These are phyloP conservation scores for Telmatochromis bifrenatus DNA, from an alignment of 2,113 vertebrate species.

Conservation along the genomic window DNA sequence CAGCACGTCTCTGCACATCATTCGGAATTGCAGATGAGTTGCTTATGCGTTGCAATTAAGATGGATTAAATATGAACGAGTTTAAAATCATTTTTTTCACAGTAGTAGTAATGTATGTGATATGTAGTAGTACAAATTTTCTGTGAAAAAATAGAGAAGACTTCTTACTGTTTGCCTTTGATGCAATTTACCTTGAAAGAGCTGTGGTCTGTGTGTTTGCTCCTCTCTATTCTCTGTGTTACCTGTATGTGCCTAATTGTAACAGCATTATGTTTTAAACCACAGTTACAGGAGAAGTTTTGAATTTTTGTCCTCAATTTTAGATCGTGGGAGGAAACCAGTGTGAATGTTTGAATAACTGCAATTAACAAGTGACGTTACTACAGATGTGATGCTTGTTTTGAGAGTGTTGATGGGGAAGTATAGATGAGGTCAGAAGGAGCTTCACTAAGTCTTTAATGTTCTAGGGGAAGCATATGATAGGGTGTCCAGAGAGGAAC, in stretches of 20 bases:
- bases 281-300: background rate
- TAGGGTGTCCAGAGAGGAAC: background rate
- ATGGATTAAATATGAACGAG: background rate
- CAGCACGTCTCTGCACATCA: background rate
- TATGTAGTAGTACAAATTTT: background rate
- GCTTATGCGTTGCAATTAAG: background rate
- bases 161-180: background rate
- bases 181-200: background rate
- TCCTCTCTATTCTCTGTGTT: background rate
- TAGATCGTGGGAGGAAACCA: background rate
- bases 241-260: background rate
- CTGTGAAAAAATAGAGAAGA: background rate
- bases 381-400: background rate
- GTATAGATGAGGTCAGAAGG: background rate
- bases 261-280: background rate
- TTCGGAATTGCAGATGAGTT: background rate
- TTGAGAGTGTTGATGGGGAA: background rate
- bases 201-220: background rate
- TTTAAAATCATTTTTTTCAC: background rate
- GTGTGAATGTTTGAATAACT: background rate
- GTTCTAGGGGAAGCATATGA: background rate
- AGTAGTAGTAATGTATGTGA: background rate
- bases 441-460: background rate
- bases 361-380: background rate
- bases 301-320: background rate